Evolutionary conservation across 1,140 invertebrate genomes (phyloP).

Genomic region (Steinernema feltiae): DNA sequence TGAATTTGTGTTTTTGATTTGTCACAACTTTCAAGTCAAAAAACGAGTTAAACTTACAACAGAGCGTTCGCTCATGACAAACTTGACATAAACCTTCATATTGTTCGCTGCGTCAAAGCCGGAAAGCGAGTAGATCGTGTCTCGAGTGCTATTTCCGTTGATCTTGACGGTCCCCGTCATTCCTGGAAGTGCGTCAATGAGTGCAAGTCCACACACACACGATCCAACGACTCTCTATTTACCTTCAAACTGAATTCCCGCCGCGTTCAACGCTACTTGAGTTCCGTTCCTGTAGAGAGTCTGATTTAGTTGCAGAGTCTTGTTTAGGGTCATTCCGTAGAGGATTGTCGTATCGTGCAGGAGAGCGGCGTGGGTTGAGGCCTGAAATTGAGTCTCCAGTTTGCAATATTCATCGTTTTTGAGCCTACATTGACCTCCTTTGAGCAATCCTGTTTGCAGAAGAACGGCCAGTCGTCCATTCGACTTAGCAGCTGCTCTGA

Average conservation of each 20-base stretch:
- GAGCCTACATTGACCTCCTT: not conserved
- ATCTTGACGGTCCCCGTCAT: not conserved
- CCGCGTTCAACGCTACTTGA: not conserved
- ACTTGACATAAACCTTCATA: not conserved
- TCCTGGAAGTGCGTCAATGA: slow-evolving; percentile 8
- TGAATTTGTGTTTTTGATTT: too few species aligned
- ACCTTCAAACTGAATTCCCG: not conserved
- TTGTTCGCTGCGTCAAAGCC: not conserved
- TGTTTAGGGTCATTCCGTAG: not conserved
- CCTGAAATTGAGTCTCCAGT: not conserved
- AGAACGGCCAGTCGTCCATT: not conserved
- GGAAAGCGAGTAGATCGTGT: not conserved
- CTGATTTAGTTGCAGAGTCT: not conserved
- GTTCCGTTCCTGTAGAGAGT: not conserved
- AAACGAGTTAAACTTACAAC: not conserved
- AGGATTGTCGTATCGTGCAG: not conserved
- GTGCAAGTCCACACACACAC: too few species aligned
- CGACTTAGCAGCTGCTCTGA: not conserved
- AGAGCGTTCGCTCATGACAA: not conserved
- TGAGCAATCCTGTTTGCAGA: not conserved
- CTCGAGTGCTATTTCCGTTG: not conserved
- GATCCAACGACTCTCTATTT: not conserved
- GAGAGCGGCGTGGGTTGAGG: not conserved
- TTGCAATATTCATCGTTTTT: not conserved
- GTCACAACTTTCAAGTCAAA: not conserved